Conservation (phyloP, 2,113 vertebrate species). For the Labeo catla region DNA sequence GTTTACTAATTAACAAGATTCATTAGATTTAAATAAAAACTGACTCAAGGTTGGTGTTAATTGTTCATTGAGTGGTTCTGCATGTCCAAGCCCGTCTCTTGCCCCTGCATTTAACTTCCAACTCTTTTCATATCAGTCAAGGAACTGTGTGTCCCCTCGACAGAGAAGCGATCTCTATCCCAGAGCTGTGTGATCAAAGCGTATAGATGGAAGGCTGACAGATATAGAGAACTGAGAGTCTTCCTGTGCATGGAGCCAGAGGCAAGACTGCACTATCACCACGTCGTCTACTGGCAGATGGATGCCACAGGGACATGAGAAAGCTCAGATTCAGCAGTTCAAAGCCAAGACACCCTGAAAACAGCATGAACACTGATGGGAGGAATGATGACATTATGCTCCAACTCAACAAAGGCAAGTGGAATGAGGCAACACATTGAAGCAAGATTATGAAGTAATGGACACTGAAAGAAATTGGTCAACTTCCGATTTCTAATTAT, state of each 20-base stretch:
- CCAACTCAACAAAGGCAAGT: conserved; percentile 17
- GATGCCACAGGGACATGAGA: conserved; percentile 43
- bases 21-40: not conserved
- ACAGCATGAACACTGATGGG: conserved; percentile 22
- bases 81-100: conserved; percentile 9
- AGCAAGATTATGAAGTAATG: conserved; percentile 15
- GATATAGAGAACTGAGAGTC: conserved; percentile 44
- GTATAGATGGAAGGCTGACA: conserved; percentile 33
- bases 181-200: conserved; percentile 31
- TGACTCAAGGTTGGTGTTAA: not conserved
- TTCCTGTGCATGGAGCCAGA: conserved; percentile 36
- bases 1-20: not conserved
- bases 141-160: conserved; percentile 14
- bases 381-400: conserved; percentile 40
- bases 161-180: conserved; percentile 32
- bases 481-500: conserved; percentile 45
- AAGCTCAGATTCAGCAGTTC: conserved; percentile 33
- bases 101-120: conserved; percentile 32
- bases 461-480: conserved; percentile 2
- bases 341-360: conserved; percentile 48
- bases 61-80: not conserved
- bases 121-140: conserved; percentile 24
- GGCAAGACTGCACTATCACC: conserved; percentile 46
- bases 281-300: conserved; percentile 45
- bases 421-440: conserved; percentile 19